Percentiles rank a stretch among this genome's conserved stretches.
These are phyloP conservation scores for Lacanobia oleracea DNA, from an alignment of 2,888 invertebrate species.

Conservation along the genomic window DNA sequence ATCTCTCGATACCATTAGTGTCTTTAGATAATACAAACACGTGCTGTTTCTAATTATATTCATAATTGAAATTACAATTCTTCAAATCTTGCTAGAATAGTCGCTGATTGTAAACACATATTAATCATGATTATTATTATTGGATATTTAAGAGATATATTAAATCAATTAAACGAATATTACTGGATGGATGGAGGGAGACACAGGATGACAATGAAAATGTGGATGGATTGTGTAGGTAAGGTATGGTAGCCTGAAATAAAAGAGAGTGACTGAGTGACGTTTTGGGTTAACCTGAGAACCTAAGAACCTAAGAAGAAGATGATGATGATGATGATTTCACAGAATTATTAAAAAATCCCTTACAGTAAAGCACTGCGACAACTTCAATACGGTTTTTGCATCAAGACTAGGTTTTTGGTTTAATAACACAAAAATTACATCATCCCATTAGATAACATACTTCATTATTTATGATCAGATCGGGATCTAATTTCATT, in stretches of 20 bases:
- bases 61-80: slow-evolving; percentile 2
- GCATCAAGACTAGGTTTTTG: slow-evolving; percentile 31
- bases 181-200: not conserved
- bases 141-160: not conserved
- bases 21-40: slow-evolving; percentile 23
- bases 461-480: slow-evolving; percentile 52
- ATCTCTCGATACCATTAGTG: slow-evolving; percentile 8
- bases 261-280: not conserved
- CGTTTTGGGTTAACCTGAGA: not conserved
- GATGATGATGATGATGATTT: not conserved
- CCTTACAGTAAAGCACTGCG: not conserved
- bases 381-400: slow-evolving; percentile 9
- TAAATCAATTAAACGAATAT: not conserved
- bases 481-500: slow-evolving; percentile 54
- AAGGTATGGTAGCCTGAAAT: not conserved
- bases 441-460: slow-evolving; percentile 47
- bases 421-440: slow-evolving; percentile 42
- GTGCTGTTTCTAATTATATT: slow-evolving; percentile 19
- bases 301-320: not conserved
- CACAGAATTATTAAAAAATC: not conserved
- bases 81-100: not conserved
- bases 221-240: no score
- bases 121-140: not conserved
- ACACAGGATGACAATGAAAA: not conserved
- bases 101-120: not conserved